Conservation (phyloP, 2,113 vertebrate species). For the Forbesichthys papilliferus region DNA sequence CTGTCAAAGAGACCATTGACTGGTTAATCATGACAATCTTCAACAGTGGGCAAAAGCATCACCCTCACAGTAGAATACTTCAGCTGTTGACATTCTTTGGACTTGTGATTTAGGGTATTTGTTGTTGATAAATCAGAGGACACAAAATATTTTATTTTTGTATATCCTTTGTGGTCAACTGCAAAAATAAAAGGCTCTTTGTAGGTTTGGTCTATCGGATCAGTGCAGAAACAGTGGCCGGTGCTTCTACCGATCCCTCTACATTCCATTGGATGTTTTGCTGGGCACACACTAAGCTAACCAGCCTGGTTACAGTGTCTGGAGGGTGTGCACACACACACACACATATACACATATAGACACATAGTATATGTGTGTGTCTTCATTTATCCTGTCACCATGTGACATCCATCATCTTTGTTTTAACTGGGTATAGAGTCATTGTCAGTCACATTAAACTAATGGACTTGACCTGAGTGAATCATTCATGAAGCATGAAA, state of each 20-base stretch:
- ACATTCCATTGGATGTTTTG: constrained; percentile 69
- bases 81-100: constrained; percentile 24
- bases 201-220: constrained; percentile 14
- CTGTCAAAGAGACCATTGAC: background rate
- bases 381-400: constrained; percentile 87
- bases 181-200: constrained; percentile 38
- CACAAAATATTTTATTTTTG: background rate
- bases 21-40: constrained; percentile 34
- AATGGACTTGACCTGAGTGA: constrained; percentile 65
- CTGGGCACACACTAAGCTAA: constrained; percentile 43
- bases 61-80: background rate
- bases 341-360: constrained; percentile 70
- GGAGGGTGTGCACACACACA: background rate
- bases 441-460: constrained; percentile 71
- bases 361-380: constrained; percentile 61
- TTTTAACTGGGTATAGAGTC: constrained; percentile 73
- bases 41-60: background rate
- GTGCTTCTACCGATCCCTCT: constrained; percentile 27
- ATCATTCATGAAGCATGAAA: constrained; percentile 75
- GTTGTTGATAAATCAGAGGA: constrained; percentile 9
- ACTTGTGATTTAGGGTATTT: constrained; percentile 31
- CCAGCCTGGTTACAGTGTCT: constrained; percentile 27
- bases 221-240: constrained; percentile 34
- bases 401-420: constrained; percentile 85
- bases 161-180: constrained; percentile 12